A percentile compares a stretch with the other conserved stretches of the same genome.
phyloP scores from a whole-genome alignment of 2,113 vertebrate species.

The Pelvicachromis taeniatus region DNA sequence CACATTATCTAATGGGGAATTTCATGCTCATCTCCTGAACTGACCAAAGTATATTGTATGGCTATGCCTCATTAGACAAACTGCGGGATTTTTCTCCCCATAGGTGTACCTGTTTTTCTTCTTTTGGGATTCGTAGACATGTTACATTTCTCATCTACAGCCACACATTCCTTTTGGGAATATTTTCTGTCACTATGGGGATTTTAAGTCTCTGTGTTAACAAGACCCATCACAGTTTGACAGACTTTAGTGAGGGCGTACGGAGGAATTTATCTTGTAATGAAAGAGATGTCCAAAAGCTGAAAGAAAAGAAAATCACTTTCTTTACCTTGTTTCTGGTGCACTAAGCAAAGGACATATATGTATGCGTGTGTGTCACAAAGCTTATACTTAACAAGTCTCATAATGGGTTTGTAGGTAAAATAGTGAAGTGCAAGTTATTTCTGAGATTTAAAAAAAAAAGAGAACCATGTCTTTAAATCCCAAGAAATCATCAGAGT shows the following conservation, averaged over 20 bases:
- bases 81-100: conserved; percentile 30
- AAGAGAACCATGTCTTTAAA: background rate
- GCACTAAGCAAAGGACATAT: background rate
- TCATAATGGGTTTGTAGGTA: conserved; percentile 12
- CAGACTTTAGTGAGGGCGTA: conserved; percentile 8
- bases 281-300: background rate
- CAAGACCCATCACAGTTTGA: conserved; percentile 48
- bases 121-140: conserved; percentile 1
- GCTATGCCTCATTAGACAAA: conserved; percentile 57
- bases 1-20: conserved; percentile 51
- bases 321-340: background rate
- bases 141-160: background rate
- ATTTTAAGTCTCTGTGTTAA: conserved; percentile 41
- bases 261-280: background rate
- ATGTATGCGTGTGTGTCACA: background rate
- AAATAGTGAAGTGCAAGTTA: conserved; percentile 33
- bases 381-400: background rate
- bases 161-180: conserved; percentile 27
- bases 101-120: conserved; percentile 34
- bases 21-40: conserved; percentile 50
- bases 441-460: conserved; percentile 3
- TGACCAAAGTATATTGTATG: conserved; percentile 47
- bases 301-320: background rate
- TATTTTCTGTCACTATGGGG: conserved; percentile 14
- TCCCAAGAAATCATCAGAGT: conserved; percentile 26